phyloP scores from a whole-genome alignment of 2,888 invertebrate genomes.

The Caenorhabditis sp. region DNA sequence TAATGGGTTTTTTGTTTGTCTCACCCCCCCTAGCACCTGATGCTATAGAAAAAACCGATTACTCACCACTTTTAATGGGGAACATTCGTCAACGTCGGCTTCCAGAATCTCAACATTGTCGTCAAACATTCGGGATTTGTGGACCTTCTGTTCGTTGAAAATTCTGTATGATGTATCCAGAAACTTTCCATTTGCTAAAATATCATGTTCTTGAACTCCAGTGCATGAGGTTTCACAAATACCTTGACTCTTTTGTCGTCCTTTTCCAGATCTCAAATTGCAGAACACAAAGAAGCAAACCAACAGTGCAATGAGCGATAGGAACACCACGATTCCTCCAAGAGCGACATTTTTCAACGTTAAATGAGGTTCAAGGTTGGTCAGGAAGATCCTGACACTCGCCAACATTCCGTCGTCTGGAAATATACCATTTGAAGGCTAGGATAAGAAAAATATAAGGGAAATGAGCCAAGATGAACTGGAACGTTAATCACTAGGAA shows the following conservation, averaged over 20 bases:
- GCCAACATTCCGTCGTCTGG: constrained; percentile 54
- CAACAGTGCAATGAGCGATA: constrained; percentile 54
- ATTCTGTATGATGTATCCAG: constrained; percentile 75
- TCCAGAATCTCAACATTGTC: constrained; percentile 57
- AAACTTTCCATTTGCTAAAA: constrained; percentile 73
- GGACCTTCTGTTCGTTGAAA: constrained; percentile 76
- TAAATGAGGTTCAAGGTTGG: constrained; percentile 42
- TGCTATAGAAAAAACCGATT: constrained; percentile 3
- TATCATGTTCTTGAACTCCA: background rate
- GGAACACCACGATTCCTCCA: constrained; percentile 35
- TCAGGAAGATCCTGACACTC: constrained; percentile 45
- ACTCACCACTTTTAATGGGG: constrained; percentile 69
- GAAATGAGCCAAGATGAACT: no score
- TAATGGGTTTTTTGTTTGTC: constrained; percentile 32
- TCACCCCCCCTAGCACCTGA: constrained; percentile 29
- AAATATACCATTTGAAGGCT: no score
- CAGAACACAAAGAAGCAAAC: constrained; percentile 70
- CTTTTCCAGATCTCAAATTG: constrained; percentile 56
- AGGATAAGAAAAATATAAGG: no score
- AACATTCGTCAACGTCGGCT: constrained; percentile 68
- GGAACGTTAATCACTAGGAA: no score
- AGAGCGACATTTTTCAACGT: constrained; percentile 63
- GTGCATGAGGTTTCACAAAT: background rate
- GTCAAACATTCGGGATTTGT: constrained; percentile 68
- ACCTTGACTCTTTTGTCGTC: constrained; percentile 58